These are phyloP conservation scores for Pseudoips prasinana DNA, from an alignment of 2,888 invertebrate genomes.

Conservation along the genomic window DNA sequence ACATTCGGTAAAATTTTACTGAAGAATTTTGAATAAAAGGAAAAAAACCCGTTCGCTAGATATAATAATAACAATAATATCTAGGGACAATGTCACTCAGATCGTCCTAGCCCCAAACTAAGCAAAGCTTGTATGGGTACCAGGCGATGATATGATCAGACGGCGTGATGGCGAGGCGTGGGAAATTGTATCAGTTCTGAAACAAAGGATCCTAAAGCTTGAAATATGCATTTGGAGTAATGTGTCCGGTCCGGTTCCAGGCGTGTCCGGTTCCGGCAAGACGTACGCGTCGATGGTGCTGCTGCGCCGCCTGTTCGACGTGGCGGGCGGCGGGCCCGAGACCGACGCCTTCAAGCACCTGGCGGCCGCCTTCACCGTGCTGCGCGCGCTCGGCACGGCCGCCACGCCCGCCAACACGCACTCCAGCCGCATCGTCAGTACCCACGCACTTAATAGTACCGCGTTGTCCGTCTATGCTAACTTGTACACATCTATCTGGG, in stretches of 20 bases:
- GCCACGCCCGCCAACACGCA: conserved; percentile 95
- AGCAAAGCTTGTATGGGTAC: too few species aligned
- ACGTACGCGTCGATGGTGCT: conserved; percentile 96
- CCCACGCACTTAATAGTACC: not conserved
- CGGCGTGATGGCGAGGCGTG: too few species aligned
- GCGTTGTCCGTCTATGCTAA: not conserved
- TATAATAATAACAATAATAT: too few species aligned
- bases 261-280: conserved; percentile 96
- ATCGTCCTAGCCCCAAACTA: too few species aligned
- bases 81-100: too few species aligned
- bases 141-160: too few species aligned
- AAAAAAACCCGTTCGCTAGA: too few species aligned
- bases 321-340: conserved; percentile 96
- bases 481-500: not conserved
- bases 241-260: conserved; percentile 59
- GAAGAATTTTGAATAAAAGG: too few species aligned
- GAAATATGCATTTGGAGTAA: too few species aligned
- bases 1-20: too few species aligned
- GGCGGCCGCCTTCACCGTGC: conserved; percentile 96
- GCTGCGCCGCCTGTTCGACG: conserved; percentile 94
- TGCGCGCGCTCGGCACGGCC: conserved; percentile 94
- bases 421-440: conserved; percentile 93
- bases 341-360: conserved; percentile 98
- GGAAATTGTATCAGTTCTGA: too few species aligned
- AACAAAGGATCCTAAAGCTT: too few species aligned